These are phyloP conservation scores for Parapsyche elsis DNA, from an alignment of 1,140 invertebrate genomes.

Conservation along the genomic window DNA sequence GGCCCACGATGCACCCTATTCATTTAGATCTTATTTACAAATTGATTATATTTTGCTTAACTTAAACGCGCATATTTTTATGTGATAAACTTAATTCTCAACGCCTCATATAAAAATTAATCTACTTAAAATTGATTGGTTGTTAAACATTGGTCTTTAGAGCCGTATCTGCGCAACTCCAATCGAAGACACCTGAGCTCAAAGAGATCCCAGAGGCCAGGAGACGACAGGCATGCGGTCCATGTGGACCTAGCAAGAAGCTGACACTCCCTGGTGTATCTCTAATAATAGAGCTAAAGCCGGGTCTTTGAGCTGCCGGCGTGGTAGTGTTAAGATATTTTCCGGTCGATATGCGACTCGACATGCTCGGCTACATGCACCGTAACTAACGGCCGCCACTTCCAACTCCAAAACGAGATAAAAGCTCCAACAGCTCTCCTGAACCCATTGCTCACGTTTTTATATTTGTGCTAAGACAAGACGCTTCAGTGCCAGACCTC, in stretches of 20 bases:
- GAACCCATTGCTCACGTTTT: no score
- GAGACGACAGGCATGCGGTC: background rate
- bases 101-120: no score
- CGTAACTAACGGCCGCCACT: slow-evolving; percentile 34
- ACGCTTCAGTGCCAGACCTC: no score
- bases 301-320: slow-evolving; percentile 13
- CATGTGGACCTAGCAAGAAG: background rate
- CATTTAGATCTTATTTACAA: no score
- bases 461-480: no score
- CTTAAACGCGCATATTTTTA: no score
- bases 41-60: no score
- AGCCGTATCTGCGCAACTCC: no score
- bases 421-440: slow-evolving; percentile 1
- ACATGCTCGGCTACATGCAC: slow-evolving; percentile 20
- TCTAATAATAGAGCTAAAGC: background rate
- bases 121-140: no score
- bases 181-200: background rate
- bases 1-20: no score
- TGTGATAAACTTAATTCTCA: no score
- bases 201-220: background rate
- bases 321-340: slow-evolving; percentile 41
- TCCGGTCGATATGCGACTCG: slow-evolving; percentile 37
- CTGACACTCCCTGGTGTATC: background rate
- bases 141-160: no score
- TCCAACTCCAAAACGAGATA: slow-evolving; percentile 35